Conservation (phyloP, 2,797 vertebrate species). For the Prionace glauca region DNA sequence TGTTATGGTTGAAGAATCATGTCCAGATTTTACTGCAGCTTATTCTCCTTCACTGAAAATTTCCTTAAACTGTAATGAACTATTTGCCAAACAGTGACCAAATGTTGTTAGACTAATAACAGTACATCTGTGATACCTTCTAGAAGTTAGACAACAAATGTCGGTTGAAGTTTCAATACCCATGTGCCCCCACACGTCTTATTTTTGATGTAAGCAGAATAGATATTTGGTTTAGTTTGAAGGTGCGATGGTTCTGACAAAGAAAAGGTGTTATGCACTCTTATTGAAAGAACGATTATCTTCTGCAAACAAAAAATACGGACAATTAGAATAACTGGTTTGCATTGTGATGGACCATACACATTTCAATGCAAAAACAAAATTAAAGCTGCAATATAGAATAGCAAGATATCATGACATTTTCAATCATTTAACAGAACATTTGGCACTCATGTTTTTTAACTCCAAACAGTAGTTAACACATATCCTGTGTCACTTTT, state of each 20-base stretch:
- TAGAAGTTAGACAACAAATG: not conserved
- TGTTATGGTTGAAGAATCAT: slow-evolving; percentile 6
- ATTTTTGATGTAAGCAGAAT: not conserved
- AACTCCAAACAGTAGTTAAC: not conserved
- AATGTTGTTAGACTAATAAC: not conserved
- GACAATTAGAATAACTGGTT: not conserved
- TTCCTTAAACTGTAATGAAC: not conserved
- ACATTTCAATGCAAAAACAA: not conserved
- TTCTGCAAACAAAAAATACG: not conserved
- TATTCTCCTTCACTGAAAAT: not conserved
- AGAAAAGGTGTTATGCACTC: not conserved
- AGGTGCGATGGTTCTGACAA: not conserved
- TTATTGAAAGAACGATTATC: not conserved
- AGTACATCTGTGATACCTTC: not conserved
- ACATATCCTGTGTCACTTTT: not conserved
- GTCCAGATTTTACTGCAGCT: slow-evolving; percentile 11
- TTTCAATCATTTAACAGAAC: not conserved
- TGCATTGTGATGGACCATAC: not conserved
- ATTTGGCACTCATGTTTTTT: not conserved
- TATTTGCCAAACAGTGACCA: slow-evolving; percentile 36
- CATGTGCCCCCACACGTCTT: not conserved
- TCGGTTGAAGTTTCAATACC: not conserved
- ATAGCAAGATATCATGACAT: slow-evolving; percentile 19
- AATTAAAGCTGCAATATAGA: slow-evolving; percentile 17
- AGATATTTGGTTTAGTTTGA: not conserved